Base-by-base conservation (phyloP, 1,140 invertebrate species). In the Pseudomyrmex pallidus region DNA sequence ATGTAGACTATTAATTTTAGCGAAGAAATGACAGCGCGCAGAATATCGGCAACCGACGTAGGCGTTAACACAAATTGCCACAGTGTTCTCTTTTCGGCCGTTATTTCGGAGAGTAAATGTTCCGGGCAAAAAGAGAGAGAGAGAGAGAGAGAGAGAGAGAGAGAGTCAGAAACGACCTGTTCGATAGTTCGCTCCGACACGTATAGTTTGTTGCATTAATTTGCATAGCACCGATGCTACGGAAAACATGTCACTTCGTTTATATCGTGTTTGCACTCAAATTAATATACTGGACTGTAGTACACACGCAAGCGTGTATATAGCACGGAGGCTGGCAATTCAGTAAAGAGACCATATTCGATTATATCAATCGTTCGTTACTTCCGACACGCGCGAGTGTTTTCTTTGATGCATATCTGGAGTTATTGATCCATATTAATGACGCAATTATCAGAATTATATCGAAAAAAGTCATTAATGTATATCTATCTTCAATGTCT, bases 51-150 rank as follows among this genome's bases (percentile, higher is more conserved):
- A 12, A 22, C 9, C 52, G 50, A 66, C 62, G 77, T 67, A 66
- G 57, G 64, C 83, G 77, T 73, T 85, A 74, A 82, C 68, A 68
- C 68, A 72, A 85, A 82, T 85, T 85, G 64, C 83, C 68, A 20
- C 46, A 64, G 72, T 70, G 59, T 56, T 82, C 74, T 63, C 44
- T 22, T n/a, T 7, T 35, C 56, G 44, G 15, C 56, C 35, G 44
- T 44, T 68, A 44, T 66, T 0, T 5, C 50, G 50, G 50, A 22
- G 22, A 72, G 57, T 77, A 84, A 84, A 84, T 72, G 76, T 22
- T 1, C 12, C 48, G 8, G 9, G 15, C 59, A 72, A 80, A 66
- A 73, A 66, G 73, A 50, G 54, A 44, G 67, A 22, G n/a, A n/a
- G n/a, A n/a, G n/a, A n/a, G n/a, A n/a, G n/a, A n/a, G n/a, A n/a